Evolutionary conservation across 2,113 vertebrate species (phyloP).

Genomic region (Empidonax alnorum): DNA sequence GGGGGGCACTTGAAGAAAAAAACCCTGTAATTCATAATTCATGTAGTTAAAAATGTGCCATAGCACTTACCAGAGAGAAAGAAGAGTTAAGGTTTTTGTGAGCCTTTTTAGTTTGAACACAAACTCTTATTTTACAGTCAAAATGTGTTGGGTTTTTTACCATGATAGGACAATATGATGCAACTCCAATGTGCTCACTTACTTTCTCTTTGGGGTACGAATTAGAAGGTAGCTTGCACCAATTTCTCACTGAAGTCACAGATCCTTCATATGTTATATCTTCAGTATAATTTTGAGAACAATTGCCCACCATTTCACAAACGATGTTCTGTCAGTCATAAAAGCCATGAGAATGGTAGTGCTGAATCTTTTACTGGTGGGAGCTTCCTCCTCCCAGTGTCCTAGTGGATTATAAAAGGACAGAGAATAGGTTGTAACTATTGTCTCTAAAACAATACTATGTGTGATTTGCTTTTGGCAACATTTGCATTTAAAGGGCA

Average conservation of each 20-base stretch:
- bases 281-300: not conserved
- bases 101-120: not conserved
- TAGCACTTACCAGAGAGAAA: not conserved
- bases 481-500: constrained; percentile 17
- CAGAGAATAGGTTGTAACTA: not conserved
- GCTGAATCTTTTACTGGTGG: not conserved
- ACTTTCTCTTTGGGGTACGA: not conserved
- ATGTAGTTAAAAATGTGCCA: not conserved
- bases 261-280: not conserved
- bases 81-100: not conserved
- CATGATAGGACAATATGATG: not conserved
- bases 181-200: not conserved
- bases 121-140: not conserved
- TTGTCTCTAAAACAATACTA: not conserved
- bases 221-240: not conserved
- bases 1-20: not conserved
- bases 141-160: not conserved
- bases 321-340: not conserved
- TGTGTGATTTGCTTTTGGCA: not conserved
- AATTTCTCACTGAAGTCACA: not conserved
- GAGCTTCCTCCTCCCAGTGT: not conserved
- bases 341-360: not conserved
- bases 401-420: not conserved
- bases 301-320: not conserved
- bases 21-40: not conserved